Evolutionary conservation across 35 echinoderm and acorn worm species (phyloP), one percentile per base, ranked within the genome.

Genomic region (Stichopus chloronotus): DNA sequence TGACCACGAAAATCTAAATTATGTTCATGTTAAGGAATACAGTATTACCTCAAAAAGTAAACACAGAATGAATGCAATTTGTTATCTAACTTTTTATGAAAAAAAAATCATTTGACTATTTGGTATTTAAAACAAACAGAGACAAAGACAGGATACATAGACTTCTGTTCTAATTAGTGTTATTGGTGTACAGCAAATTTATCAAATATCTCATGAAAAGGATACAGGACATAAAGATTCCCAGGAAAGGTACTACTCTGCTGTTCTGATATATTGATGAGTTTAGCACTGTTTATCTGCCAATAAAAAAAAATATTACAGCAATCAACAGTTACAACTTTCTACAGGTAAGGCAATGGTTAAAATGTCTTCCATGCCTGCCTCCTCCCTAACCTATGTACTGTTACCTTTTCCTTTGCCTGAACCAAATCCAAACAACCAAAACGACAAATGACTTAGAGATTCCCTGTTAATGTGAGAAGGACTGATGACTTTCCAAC

Each of bases 1-100:
- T 14, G 92, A 90, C 59, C 93, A 17, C 14, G 94, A 87, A 83
- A 94, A 96, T 81, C 94, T 96, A 87, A 6, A 81, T 43, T 25
- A 25, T 13, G 0, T 8, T 52, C 5, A 52, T 10, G 5, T 81
- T 25, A 81, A 81, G 78, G 22, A 81, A 81, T 2, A 43, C 0
- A 76, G 4, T 24, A 6, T 76, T 11, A 8, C 72, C 17, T 76
- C 13, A 76, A 8, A 76, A 20, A 76, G 17, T 11, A 6, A 76
- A 24, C 30, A 17, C 72, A 76, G 17, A 20, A 20, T 12, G 72
- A 8, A 11, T 6, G 6, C 17, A 76, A 76, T 17, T 6, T 20
- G 13, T 76, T 17, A 76, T 13, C 5, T 24, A 76, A 76, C 4
- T 7, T 0, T 76, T 76, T 16, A 17, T 9, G 12, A 24, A 16